Evolutionary conservation across 64 coral and sea anemone species (phyloP).

Genomic region (Stichodactyla mertensii): DNA sequence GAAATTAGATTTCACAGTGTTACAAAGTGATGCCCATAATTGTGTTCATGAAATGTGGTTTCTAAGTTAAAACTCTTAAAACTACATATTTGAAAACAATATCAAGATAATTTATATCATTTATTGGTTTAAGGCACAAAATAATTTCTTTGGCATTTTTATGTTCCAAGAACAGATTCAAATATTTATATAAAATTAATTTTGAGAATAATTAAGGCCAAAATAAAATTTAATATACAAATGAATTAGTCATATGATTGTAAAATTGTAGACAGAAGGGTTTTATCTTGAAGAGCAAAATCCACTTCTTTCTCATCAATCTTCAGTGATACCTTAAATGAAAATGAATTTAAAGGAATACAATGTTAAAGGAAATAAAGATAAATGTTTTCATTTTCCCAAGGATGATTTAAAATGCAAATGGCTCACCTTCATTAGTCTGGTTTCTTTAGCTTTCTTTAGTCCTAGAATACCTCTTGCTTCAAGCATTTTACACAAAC

Average conservation of each 20-base stretch:
- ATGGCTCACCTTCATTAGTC: constrained; percentile 58
- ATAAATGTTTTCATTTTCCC: neutral
- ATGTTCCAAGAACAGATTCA: neutral
- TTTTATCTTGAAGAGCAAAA: constrained; percentile 95
- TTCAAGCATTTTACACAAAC: constrained; percentile 84
- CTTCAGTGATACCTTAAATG: constrained; percentile 82
- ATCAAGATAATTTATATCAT: too few relatives aligned
- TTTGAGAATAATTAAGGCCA: neutral
- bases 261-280: constrained; percentile 75
- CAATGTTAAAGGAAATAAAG: neutral
- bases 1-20: too few relatives aligned
- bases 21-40: too few relatives aligned
- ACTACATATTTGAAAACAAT: too few relatives aligned
- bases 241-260: constrained; percentile 1
- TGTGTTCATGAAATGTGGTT: too few relatives aligned
- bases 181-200: constrained; percentile 6
- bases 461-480: constrained; percentile 77
- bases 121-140: neutral
- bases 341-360: neutral
- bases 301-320: constrained; percentile 98
- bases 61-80: too few relatives aligned
- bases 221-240: neutral
- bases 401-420: neutral
- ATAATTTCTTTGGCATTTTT: neutral
- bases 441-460: constrained; percentile 81